Evolutionary conservation across 2,797 vertebrate genomes (phyloP).

Genomic region (Muscicapa striata): DNA sequence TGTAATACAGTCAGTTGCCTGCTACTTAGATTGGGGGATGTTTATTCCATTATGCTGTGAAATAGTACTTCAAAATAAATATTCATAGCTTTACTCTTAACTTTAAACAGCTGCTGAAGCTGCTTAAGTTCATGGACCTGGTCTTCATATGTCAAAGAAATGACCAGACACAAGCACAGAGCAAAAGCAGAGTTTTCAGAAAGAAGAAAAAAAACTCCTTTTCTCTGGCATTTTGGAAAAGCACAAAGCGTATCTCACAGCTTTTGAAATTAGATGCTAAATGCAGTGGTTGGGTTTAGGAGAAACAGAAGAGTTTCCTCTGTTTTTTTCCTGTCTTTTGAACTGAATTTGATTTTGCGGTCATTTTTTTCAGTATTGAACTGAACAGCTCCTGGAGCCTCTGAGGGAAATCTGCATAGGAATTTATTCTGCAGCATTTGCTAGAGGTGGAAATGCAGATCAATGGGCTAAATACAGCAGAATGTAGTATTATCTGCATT

Average conservation of each 20-base stretch:
- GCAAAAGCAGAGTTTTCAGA: background rate
- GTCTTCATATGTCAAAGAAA: slow-evolving; percentile 19
- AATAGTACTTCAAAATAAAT: background rate
- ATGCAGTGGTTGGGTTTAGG: background rate
- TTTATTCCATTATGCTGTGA: background rate
- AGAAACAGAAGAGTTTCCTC: background rate
- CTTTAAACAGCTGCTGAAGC: slow-evolving; percentile 23
- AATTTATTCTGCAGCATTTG: background rate
- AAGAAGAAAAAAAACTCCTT: background rate
- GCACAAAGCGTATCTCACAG: background rate
- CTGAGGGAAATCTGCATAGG: background rate
- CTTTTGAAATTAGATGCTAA: slow-evolving; percentile 11
- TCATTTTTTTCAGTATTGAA: background rate
- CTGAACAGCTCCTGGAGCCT: background rate
- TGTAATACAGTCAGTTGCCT: background rate
- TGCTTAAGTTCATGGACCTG: background rate
- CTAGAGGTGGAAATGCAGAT: background rate
- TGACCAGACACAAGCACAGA: background rate
- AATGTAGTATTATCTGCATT: background rate
- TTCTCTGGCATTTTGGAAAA: background rate
- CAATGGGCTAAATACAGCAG: background rate
- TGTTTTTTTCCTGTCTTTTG: background rate
- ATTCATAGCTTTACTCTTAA: slow-evolving; percentile 14
- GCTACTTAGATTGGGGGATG: background rate
- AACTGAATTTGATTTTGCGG: background rate